These are phyloP conservation scores for Thamnaconus septentrionalis DNA, from an alignment of 2,113 vertebrate genomes.

Conservation along the genomic window DNA sequence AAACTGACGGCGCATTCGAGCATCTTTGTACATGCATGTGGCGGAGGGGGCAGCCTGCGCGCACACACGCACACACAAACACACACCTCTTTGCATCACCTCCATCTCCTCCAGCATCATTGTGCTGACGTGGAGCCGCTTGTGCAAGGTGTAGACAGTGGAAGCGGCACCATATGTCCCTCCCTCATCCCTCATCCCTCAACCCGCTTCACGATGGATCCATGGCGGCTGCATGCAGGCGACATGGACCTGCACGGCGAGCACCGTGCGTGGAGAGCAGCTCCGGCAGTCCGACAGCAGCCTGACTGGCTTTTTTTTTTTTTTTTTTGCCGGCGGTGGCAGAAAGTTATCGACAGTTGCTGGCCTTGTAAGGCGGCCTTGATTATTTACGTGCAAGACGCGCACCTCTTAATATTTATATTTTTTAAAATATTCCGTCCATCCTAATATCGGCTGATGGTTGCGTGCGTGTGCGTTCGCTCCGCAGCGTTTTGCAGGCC, in stretches of 20 bases:
- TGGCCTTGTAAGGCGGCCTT: constrained; percentile 6
- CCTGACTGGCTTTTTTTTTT: too few relatives aligned
- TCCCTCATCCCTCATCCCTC: too few relatives aligned
- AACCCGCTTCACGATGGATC: too few relatives aligned
- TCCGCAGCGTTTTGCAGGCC: too few relatives aligned
- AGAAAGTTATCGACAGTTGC: too few relatives aligned
- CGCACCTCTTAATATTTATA: too few relatives aligned
- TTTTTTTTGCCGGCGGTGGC: constrained; percentile 5
- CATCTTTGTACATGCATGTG: constrained; percentile 22
- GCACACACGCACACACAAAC: neutral
- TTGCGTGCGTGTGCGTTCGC: too few relatives aligned
- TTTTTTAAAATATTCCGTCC: too few relatives aligned
- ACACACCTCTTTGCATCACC: neutral
- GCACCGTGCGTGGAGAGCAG: too few relatives aligned
- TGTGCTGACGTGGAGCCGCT: constrained; percentile 53
- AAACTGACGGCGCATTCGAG: constrained; percentile 15
- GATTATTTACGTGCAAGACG: constrained; percentile 13
- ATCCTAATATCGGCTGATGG: too few relatives aligned
- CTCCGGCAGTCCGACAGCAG: too few relatives aligned
- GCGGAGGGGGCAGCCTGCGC: neutral
- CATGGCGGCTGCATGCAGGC: constrained; percentile 28
- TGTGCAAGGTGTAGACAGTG: constrained; percentile 30
- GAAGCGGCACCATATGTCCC: constrained; percentile 32
- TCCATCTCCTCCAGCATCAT: constrained; percentile 19
- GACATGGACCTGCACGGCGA: too few relatives aligned